phyloP scores from a whole-genome alignment of 2,797 vertebrate species.

The Macropus fuliginosus region DNA sequence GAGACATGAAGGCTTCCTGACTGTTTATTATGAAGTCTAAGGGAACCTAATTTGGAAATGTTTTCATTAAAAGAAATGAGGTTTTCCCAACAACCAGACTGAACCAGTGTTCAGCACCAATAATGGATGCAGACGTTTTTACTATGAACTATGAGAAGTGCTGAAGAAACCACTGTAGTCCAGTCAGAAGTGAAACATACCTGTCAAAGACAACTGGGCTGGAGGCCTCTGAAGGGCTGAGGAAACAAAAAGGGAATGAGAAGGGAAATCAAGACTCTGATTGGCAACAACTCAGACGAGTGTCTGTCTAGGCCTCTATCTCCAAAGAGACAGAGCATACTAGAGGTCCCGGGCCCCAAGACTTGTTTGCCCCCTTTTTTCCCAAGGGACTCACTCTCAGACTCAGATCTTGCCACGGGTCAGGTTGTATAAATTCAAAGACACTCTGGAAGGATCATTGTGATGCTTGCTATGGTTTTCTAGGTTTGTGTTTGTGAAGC shows the following conservation, averaged over 20 bases:
- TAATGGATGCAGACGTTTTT: not conserved
- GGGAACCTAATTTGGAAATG: not conserved
- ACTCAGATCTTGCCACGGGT: not conserved
- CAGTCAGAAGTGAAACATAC: not conserved
- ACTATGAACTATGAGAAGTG: not conserved
- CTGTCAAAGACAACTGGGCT: not conserved
- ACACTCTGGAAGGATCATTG: not conserved
- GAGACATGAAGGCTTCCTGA: not conserved
- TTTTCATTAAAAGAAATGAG: not conserved
- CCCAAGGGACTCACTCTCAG: conserved; percentile 31
- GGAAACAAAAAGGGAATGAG: not conserved
- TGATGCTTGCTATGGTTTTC: not conserved
- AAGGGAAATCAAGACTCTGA: not conserved
- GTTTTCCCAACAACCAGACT: not conserved
- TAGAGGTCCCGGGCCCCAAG: not conserved
- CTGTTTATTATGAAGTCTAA: not conserved
- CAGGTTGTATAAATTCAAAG: not conserved
- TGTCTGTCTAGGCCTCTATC: not conserved
- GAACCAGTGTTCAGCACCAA: not conserved
- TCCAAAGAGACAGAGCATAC: not conserved
- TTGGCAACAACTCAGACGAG: not conserved
- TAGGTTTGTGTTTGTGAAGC: conserved; percentile 1
- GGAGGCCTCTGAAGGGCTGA: not conserved
- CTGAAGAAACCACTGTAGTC: not conserved
- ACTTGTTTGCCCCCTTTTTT: not conserved